These are phyloP conservation scores for Coremacera marginata DNA, from an alignment of 2,888 invertebrate species.

Conservation along the genomic window DNA sequence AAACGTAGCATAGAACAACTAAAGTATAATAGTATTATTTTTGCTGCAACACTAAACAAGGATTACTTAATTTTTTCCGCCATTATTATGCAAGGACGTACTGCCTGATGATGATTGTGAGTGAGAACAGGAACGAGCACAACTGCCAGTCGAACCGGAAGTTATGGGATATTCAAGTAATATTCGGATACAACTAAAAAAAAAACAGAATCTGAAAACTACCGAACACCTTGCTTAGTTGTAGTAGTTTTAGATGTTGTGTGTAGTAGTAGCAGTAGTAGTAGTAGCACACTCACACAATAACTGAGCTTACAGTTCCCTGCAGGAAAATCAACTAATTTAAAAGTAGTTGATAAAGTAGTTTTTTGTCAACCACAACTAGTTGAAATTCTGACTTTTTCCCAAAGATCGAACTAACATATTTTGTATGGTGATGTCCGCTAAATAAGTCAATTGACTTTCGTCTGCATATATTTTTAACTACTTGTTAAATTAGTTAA, in stretches of 20 bases:
- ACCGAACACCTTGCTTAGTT: neutral
- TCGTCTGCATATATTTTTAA: too few species aligned
- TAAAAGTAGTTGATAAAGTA: too few species aligned
- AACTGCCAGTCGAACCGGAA: neutral
- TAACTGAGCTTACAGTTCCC: neutral
- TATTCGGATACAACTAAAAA: neutral
- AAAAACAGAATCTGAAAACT: neutral
- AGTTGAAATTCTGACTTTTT: too few species aligned
- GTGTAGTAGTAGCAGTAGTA: too few species aligned
- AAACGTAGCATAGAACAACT: neutral
- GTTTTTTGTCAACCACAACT: too few species aligned
- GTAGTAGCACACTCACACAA: neutral
- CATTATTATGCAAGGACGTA: neutral
- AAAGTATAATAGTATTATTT: neutral
- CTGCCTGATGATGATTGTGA: neutral
- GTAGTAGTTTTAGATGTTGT: neutral
- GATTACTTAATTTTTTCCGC: conserved; percentile 19
- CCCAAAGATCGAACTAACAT: too few species aligned
- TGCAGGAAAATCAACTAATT: too few species aligned
- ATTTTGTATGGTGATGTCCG: too few species aligned
- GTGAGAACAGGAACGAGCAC: neutral
- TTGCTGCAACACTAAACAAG: conserved; percentile 17
- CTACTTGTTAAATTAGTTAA: too few species aligned
- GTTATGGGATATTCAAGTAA: neutral
- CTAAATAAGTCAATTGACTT: too few species aligned